phyloP scores from a whole-genome alignment of 2,113 vertebrate genomes.

The Phalacrocorax aristotelis region DNA sequence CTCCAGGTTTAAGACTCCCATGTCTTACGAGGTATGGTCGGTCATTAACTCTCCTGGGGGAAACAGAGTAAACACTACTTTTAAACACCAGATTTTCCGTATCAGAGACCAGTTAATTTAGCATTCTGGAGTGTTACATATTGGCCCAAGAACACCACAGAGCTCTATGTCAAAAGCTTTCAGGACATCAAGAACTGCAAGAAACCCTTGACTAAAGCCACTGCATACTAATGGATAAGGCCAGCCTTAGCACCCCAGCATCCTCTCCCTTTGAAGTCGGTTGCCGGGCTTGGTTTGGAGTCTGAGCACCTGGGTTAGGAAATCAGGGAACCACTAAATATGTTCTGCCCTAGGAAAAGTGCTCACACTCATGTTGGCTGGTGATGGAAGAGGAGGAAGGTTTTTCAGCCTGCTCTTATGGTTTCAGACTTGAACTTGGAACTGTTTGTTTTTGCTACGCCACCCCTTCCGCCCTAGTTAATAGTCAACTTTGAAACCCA shows the following conservation, averaged over 20 bases:
- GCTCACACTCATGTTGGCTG: neutral
- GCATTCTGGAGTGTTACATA: neutral
- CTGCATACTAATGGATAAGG: neutral
- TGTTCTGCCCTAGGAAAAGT: neutral
- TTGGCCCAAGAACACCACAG: neutral
- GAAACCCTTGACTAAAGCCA: neutral
- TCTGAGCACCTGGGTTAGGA: neutral
- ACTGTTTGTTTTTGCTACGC: conserved; percentile 67
- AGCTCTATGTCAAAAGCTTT: neutral
- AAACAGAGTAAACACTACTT: neutral
- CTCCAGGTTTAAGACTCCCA: neutral
- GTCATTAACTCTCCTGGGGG: neutral
- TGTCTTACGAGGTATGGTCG: neutral
- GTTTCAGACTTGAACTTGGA: conserved; percentile 67
- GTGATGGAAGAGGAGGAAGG: neutral
- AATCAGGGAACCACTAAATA: neutral
- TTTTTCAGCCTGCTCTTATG: conserved; percentile 3
- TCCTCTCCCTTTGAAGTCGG: neutral
- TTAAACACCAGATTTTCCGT: neutral
- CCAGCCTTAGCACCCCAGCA: neutral
- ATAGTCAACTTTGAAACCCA: conserved; percentile 65
- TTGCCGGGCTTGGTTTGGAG: neutral
- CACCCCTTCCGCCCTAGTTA: conserved; percentile 67
- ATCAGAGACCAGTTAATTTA: neutral
- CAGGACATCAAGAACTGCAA: neutral